Evolutionary conservation across 2,797 vertebrate species (phyloP).

Genomic region (Phalloptychus januarius): DNA sequence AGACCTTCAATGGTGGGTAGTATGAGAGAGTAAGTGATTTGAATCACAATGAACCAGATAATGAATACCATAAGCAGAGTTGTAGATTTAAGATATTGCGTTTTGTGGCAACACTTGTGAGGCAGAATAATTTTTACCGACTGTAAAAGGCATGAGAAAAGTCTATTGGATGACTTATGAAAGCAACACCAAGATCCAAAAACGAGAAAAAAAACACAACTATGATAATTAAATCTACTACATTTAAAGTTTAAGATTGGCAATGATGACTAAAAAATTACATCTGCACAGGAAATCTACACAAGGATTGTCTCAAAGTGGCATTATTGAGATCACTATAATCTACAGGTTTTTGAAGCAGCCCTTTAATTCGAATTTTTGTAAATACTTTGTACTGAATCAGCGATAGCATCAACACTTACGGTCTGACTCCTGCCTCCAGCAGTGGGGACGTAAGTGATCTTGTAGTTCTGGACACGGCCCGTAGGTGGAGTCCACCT

Average conservation of each 20-base stretch:
- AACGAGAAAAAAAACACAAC: neutral
- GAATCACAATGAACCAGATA: slow-evolving; percentile 44
- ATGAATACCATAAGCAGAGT: slow-evolving; percentile 29
- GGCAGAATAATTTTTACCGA: slow-evolving; percentile 17
- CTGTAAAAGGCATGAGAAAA: slow-evolving; percentile 19
- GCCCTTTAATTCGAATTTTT: neutral
- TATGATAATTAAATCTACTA: neutral
- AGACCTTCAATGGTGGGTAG: slow-evolving; percentile 33
- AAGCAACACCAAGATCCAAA: slow-evolving; percentile 3
- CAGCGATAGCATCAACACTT: slow-evolving; percentile 53
- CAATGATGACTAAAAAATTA: neutral
- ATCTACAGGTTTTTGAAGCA: neutral
- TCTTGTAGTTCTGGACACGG: slow-evolving; percentile 90
- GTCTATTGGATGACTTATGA: slow-evolving; percentile 13
- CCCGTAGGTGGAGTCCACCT: slow-evolving; percentile 93
- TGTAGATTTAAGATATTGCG: neutral
- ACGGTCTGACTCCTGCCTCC: slow-evolving; percentile 88
- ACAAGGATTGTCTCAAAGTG: neutral
- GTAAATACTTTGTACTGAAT: neutral
- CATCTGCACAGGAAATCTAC: neutral
- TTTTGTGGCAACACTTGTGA: slow-evolving; percentile 18
- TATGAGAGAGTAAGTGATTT: slow-evolving; percentile 33
- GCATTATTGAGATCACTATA: neutral
- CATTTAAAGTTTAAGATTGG: neutral
- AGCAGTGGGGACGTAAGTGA: slow-evolving; percentile 87